A percentile compares a stretch with the other conserved stretches of the same genome.
Evolutionary conservation across 2,888 invertebrate genomes (phyloP).

Genomic region (Odontocolon sp.): DNA sequence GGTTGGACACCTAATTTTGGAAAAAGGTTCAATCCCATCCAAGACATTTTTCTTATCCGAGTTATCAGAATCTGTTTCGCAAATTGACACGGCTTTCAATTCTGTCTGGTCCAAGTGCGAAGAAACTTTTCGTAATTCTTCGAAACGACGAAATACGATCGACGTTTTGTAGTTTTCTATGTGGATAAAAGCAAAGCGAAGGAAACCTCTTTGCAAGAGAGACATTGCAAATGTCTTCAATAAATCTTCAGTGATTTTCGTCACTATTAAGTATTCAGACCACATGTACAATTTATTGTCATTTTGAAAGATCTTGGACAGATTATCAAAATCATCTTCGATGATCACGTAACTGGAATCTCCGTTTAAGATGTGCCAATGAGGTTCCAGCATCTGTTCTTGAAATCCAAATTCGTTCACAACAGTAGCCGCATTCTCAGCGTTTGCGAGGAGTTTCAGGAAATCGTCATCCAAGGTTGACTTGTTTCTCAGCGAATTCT

Average conservation of each 20-base stretch:
- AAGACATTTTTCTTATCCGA: neutral
- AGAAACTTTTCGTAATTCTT: neutral
- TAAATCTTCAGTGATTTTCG: neutral
- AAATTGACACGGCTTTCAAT: neutral
- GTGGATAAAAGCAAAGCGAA: conserved; percentile 12
- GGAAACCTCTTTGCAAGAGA: neutral
- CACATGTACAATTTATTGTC: neutral
- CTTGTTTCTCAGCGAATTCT: neutral
- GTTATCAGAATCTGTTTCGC: neutral
- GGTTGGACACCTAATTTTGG: neutral
- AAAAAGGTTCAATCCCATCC: neutral
- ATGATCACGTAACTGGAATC: conserved; percentile 28
- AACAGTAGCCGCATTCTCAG: neutral
- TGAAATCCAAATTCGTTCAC: neutral
- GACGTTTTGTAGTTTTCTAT: neutral
- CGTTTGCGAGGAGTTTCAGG: neutral
- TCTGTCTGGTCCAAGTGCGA: neutral
- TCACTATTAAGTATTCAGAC: conserved; percentile 28
- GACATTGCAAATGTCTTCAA: neutral
- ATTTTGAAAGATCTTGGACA: neutral
- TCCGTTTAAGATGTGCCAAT: neutral
- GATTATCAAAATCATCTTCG: neutral
- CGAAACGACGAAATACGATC: neutral
- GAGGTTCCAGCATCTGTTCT: neutral
- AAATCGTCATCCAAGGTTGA: neutral